Evolutionary conservation across 2,888 invertebrate species (phyloP), one percentile per base, ranked within the genome.

Genomic region (Desoria tigrina): DNA sequence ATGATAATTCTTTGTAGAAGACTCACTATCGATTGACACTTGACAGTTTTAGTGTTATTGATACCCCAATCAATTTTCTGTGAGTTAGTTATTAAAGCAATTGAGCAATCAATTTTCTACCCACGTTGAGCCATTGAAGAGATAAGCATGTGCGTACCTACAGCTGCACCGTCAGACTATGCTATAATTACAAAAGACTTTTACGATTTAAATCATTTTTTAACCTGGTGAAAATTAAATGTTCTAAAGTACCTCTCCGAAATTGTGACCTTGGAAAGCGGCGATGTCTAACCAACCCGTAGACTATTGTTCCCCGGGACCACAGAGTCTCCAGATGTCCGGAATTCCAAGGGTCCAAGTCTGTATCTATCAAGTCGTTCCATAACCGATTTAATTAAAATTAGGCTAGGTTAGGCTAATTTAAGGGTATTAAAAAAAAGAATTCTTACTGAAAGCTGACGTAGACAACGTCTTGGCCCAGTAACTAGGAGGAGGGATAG

Each of bases 51-150:
- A n/a, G n/a, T n/a, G n/a, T n/a, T n/a, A n/a, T n/a, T n/a, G n/a
- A n/a, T n/a, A n/a, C n/a, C n/a, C n/a, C n/a, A n/a, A n/a, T n/a
- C n/a, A n/a, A n/a, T n/a, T n/a, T n/a, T n/a, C n/a, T n/a, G n/a
- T n/a, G n/a, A n/a, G n/a, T n/a, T n/a, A n/a, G n/a, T n/a, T n/a
- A n/a, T n/a, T n/a, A n/a, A n/a, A n/a, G n/a, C n/a, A n/a, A n/a
- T n/a, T n/a, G n/a, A n/a, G 16, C 39, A 39, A 49, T 49, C 9
- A 14, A 11, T 49, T 21, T 0, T 26, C n/a, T n/a, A n/a, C n/a
- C n/a, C 18, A 63, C 63, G 68, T 51, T 63, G 62, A 9, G 71
- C 61, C 11, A 71, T n/a, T 9, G 71, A 68, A 14, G 71, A 71
- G 7, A 68, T 50, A 9, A 68, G 65, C 53, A 65, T 60, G 58